Percentiles rank a stretch among this genome's conserved stretches.
Evolutionary conservation across 2,888 invertebrate species (phyloP).

Genomic region (Tetramorium bicarinatum): DNA sequence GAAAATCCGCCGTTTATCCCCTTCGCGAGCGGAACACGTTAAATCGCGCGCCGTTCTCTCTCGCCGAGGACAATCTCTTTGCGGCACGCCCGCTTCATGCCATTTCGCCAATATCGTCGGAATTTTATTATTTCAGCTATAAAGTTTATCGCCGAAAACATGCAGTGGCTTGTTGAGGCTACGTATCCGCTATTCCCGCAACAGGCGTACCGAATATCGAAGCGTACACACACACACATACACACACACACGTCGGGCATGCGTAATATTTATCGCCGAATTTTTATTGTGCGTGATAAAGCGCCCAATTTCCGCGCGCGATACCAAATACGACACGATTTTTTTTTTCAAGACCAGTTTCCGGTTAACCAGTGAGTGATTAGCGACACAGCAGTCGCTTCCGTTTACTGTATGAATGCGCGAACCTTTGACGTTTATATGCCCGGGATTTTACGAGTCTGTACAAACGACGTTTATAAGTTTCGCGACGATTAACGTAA

Average conservation of each 20-base stretch:
- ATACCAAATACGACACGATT: slow-evolving; percentile 38
- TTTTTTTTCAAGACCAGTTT: slow-evolving; percentile 36
- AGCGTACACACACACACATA: not conserved
- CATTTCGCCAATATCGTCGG: slow-evolving; percentile 24
- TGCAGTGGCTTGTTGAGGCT: slow-evolving; percentile 21
- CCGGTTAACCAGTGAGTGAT: slow-evolving; percentile 17
- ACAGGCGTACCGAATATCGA: slow-evolving; percentile 9
- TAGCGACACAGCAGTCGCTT: not conserved
- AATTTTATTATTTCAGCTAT: slow-evolving; percentile 66
- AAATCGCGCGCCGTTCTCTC: slow-evolving; percentile 39
- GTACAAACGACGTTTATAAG: not conserved
- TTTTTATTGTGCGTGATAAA: slow-evolving; percentile 59
- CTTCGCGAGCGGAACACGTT: slow-evolving; percentile 22
- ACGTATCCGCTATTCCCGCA: slow-evolving; percentile 14
- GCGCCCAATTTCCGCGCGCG: slow-evolving; percentile 34
- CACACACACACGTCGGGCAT: not conserved
- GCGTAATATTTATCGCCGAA: slow-evolving; percentile 61
- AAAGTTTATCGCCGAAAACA: slow-evolving; percentile 61
- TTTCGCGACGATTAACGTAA: slow-evolving; percentile 10
- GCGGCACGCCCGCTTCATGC: slow-evolving; percentile 13
- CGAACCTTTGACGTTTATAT: not conserved
- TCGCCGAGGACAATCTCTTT: slow-evolving; percentile 39
- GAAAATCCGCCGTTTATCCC: slow-evolving; percentile 41
- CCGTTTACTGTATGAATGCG: not conserved
- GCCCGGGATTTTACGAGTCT: not conserved